Evolutionary conservation across 2,797 vertebrate species (phyloP).

Genomic region (Ptychobarbus kaznakovi): DNA sequence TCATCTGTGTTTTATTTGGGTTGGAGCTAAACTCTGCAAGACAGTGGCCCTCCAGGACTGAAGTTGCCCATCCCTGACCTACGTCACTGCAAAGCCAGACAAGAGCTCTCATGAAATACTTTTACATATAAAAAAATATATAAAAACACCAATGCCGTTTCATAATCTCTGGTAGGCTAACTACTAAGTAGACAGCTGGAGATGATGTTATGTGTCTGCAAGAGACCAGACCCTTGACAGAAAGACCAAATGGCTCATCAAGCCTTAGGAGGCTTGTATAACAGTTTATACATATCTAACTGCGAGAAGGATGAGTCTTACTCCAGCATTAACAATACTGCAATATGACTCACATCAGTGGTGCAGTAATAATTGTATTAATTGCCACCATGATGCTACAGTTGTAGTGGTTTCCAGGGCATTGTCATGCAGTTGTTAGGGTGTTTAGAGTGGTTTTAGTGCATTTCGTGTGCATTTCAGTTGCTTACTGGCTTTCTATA

Average conservation of each 20-base stretch:
- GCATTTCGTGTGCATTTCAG: not conserved
- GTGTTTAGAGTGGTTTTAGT: not conserved
- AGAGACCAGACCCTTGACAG: slow-evolving; percentile 46
- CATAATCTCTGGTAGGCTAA: not conserved
- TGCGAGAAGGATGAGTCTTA: slow-evolving; percentile 16
- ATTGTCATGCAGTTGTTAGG: not conserved
- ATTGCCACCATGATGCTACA: not conserved
- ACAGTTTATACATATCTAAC: slow-evolving; percentile 21
- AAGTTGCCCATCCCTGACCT: not conserved
- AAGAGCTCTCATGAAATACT: not conserved
- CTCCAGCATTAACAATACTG: slow-evolving; percentile 41
- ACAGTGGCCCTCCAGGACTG: not conserved
- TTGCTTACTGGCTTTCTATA: not conserved
- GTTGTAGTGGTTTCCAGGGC: not conserved
- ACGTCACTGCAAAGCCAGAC: not conserved
- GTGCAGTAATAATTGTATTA: not conserved
- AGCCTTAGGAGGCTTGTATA: slow-evolving; percentile 47
- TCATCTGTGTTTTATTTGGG: not conserved
- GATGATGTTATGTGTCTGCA: slow-evolving; percentile 34
- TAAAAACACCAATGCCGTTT: not conserved
- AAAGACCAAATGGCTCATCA: slow-evolving; percentile 67
- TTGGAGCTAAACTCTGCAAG: not conserved
- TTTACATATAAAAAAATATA: not conserved
- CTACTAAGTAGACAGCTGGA: not conserved
- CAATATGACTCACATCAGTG: slow-evolving; percentile 46